Base-by-base conservation (phyloP, 2,888 invertebrate genomes). In the Osedax frankpressi region DNA sequence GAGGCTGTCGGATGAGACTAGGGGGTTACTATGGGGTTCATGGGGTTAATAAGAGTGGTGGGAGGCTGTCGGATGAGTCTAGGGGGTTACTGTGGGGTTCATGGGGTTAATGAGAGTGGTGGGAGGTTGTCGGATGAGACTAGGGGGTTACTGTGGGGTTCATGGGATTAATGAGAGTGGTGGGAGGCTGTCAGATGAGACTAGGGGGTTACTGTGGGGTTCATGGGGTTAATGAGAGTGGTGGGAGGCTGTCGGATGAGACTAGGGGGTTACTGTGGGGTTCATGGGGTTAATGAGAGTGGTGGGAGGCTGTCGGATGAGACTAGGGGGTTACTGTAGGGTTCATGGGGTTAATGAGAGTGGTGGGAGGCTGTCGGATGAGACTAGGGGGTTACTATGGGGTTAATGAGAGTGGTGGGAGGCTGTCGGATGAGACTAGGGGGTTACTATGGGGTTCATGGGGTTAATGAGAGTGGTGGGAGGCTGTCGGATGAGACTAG, bases 291-390 rank as follows among this genome's bases (percentile, higher is more conserved):
- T 11, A 44, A 44, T 19, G 6, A 11, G 44, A 11, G 44, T 44
- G 44, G 44, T 44, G 19, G 44, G 44, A 19, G 44, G 44, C 19
- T 44, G 2, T 88, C 78, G 73, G 90, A 90, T 0, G 94, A 92
- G 71, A 95, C 87, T 6, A 84, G 79, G 0, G 86, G 86, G 76
- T 85, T 85, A 30, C 85, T 84, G 63, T 44, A 19, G 6, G 44
- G 44, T 44, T 11, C 11, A 19, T 44, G 19, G 19, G 44, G n/a
- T n/a, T n/a, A n/a, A n/a, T n/a, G n/a, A n/a, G n/a, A n/a, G n/a
- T n/a, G n/a, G n/a, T n/a, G n/a, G n/a, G n/a, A n/a, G n/a, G n/a
- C n/a, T n/a, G n/a, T n/a, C n/a, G n/a, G n/a, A n/a, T n/a, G n/a
- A n/a, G n/a, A n/a, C n/a, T n/a, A n/a, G n/a, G n/a, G n/a, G n/a